Evolutionary conservation across 2,888 invertebrate species (phyloP), one percentile per base, ranked within the genome.

Genomic region (Drosophila emarginata): DNA sequence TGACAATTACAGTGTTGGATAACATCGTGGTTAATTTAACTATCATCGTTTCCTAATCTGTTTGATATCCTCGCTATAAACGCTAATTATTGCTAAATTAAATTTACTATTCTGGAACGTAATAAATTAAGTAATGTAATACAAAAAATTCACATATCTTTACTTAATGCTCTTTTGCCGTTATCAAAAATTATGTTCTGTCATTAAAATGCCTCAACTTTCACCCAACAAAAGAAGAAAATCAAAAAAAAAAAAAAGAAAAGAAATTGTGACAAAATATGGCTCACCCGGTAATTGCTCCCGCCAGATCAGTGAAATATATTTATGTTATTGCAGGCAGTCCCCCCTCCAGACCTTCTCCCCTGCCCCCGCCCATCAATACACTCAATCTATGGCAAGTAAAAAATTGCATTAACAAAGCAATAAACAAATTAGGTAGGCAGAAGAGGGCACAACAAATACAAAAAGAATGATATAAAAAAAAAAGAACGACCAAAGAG

Each of bases 401-500:
- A 88, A 85, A 88, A 85, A 88, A 85, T 88, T 85, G 88, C 88
- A 88, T 87, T 88, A 83, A 81, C 79, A 53, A 60, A 74, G 80
- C 69, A 73, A 87, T 87, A 88, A 88, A 87, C 89, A 87, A 88
- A 88, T 86, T 82, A 81, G 79, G 74, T 45, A 12, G 45, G 18
- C 37, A 37, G n/a, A 37, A 21, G 18, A 21, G 18, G 45, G 12
- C 45, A 45, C 11, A 18, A 21, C 11, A 18, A 32, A 32, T 9
- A 2, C 23, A 23, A 23, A 45, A 21, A 21, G 12, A 45, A 18
- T 1, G 11, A 45, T 59, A 62, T 50, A 68, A 40, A 61, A 52
- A 18, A 57, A 62, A 40, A 15, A 14, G 50, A 54, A n/a, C 23
- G 23, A 23, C 2, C 23, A 23, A 52, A 58, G 23, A 62, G 52